Conservation (phyloP, 1,140 invertebrate genomes). For the Lordiphosa collinella region DNA sequence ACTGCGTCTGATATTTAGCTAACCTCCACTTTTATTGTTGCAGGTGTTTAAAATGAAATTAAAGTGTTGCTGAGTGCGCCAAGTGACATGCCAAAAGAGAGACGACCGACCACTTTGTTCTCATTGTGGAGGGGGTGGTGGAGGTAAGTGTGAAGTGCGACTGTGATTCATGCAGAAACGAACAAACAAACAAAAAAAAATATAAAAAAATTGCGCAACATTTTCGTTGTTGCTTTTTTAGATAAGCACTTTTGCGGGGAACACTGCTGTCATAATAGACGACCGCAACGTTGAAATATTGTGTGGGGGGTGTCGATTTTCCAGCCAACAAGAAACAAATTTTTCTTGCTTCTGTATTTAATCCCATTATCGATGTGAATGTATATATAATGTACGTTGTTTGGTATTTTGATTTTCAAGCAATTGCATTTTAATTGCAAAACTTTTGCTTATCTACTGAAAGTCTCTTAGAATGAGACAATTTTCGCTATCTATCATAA, state of each 20-base stretch:
- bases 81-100: slow-evolving; percentile 6
- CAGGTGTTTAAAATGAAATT: slow-evolving; percentile 56
- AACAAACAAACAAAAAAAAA: slow-evolving; percentile 3
- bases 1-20: not conserved
- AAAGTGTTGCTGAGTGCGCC: slow-evolving; percentile 23
- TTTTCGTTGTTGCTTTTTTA: slow-evolving; percentile 30
- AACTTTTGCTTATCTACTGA: slow-evolving; percentile 25
- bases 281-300: slow-evolving; percentile 9
- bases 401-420: slow-evolving; percentile 14
- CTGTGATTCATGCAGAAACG: slow-evolving; percentile 25
- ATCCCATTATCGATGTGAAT: slow-evolving; percentile 39
- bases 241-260: slow-evolving; percentile 37
- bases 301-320: too few relatives aligned
- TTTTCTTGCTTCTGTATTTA: slow-evolving; percentile 7
- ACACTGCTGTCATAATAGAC: slow-evolving; percentile 31
- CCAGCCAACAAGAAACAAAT: slow-evolving; percentile 1
- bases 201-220: slow-evolving; percentile 43
- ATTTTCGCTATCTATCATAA: slow-evolving; percentile 23
- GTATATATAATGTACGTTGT: slow-evolving; percentile 8
- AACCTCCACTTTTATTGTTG: slow-evolving; percentile 38
- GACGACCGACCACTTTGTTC: slow-evolving; percentile 35
- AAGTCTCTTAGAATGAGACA: not conserved
- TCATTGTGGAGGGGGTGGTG: slow-evolving; percentile 4
- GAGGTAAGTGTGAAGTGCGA: slow-evolving; percentile 17
- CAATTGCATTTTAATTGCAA: slow-evolving; percentile 47